These are phyloP conservation scores for Steatornis caripensis DNA, from an alignment of 2,113 vertebrate genomes.

Conservation along the genomic window DNA sequence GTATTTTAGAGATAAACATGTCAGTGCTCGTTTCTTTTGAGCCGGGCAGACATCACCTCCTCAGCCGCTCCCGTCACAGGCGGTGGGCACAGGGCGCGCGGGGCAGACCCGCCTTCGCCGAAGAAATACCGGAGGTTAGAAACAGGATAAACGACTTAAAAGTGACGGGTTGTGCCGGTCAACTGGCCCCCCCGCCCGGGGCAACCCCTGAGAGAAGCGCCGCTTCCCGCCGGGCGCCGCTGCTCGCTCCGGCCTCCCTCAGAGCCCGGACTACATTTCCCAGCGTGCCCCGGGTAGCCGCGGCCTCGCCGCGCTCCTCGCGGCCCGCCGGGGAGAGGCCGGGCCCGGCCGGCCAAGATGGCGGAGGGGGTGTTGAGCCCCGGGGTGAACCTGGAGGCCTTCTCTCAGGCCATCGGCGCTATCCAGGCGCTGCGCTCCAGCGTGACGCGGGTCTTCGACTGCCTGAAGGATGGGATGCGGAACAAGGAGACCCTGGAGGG, in stretches of 20 bases:
- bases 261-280: conserved; percentile 64
- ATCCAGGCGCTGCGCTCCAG: conserved; percentile 96
- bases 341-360: conserved; percentile 67
- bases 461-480: conserved; percentile 94
- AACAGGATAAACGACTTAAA: too few relatives aligned
- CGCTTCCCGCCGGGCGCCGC: too few relatives aligned
- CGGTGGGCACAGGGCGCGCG: too few relatives aligned
- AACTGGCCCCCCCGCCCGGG: rapidly evolving
- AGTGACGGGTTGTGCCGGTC: rapidly evolving
- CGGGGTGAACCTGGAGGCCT: conserved; percentile 94
- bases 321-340: not conserved
- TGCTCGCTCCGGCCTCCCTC: not conserved
- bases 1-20: rapidly evolving
- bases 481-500: conserved; percentile 91
- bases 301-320: not conserved
- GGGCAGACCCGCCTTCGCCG: not conserved
- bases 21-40: rapidly evolving
- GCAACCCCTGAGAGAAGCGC: not conserved
- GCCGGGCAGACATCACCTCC: not conserved
- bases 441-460: conserved; percentile 94
- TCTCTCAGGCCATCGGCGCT: conserved; percentile 91
- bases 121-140: not conserved
- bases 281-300: not conserved
- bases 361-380: conserved; percentile 86
- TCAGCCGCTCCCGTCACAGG: not conserved